Evolutionary conservation across 2,888 invertebrate species (phyloP).

Genomic region (Quadroppia sp.): DNA sequence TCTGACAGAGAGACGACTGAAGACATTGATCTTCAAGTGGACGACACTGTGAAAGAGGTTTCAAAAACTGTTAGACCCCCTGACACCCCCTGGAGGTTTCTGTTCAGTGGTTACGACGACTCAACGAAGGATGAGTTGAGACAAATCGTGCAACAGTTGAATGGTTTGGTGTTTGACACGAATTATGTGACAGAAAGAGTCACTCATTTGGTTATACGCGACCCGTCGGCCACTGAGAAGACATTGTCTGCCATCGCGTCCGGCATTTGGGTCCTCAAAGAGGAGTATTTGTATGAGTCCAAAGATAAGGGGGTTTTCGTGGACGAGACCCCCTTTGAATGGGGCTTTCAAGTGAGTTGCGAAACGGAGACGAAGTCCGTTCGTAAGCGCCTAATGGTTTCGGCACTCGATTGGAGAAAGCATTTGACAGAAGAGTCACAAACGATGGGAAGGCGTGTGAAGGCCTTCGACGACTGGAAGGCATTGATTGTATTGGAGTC

Average conservation of each 20-base stretch:
- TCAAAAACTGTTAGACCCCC: too few species aligned
- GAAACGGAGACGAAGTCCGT: background rate
- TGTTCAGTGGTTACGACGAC: slow-evolving; percentile 26
- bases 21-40: too few species aligned
- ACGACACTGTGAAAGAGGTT: too few species aligned
- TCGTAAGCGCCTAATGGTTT: slow-evolving; percentile 15
- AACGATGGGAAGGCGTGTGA: background rate
- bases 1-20: too few species aligned
- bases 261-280: slow-evolving; percentile 32
- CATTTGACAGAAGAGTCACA: background rate
- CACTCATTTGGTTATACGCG: slow-evolving; percentile 24
- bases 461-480: slow-evolving; percentile 20
- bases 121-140: background rate
- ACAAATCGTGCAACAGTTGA: background rate
- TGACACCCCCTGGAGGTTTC: too few species aligned
- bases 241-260: slow-evolving; percentile 24
- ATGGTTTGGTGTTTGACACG: background rate
- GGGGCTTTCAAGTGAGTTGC: background rate
- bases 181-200: background rate
- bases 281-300: slow-evolving; percentile 30
- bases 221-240: slow-evolving; percentile 25
- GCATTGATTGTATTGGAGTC: slow-evolving; percentile 8
- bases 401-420: slow-evolving; percentile 23
- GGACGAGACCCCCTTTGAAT: background rate
- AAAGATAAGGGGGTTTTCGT: background rate